Percentiles rank a stretch among this genome's conserved stretches.
These are phyloP conservation scores for Orthosia gracilis DNA, from an alignment of 2,888 invertebrate genomes.

Conservation along the genomic window DNA sequence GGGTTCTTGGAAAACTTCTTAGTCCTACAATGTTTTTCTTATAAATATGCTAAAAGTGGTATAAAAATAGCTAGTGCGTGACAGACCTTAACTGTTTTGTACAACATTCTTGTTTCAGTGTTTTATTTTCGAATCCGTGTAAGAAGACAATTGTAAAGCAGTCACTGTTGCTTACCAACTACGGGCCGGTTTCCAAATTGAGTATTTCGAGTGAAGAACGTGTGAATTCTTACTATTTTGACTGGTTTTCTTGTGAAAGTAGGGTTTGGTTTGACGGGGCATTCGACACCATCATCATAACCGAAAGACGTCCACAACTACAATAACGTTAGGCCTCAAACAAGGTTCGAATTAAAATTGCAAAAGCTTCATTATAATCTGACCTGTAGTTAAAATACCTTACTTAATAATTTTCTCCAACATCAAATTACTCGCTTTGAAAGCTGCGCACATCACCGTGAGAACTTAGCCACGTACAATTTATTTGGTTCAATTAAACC, in stretches of 20 bases:
- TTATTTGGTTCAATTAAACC: constrained; percentile 62
- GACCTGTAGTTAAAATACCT: neutral
- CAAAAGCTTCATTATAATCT: neutral
- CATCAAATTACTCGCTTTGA: constrained; percentile 47
- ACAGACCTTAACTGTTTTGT: constrained; percentile 9
- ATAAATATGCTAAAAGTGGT: constrained; percentile 8
- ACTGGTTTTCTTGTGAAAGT: too few species aligned
- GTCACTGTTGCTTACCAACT: neutral
- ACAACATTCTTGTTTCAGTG: neutral
- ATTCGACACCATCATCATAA: too few species aligned
- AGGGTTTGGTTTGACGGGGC: too few species aligned
- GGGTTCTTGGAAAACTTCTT: constrained; percentile 53
- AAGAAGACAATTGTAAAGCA: neutral
- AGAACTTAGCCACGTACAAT: constrained; percentile 32
- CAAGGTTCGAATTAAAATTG: neutral
- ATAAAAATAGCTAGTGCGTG: constrained; percentile 37
- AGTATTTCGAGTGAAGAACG: too few species aligned
- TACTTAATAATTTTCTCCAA: neutral
- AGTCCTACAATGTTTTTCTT: constrained; percentile 28
- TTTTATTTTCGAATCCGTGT: neutral
- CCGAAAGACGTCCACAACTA: too few species aligned
- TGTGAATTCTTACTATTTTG: too few species aligned
- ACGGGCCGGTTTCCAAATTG: too few species aligned
- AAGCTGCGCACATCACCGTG: constrained; percentile 31
- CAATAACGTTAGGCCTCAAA: too few species aligned